Conservation (phyloP, 2,113 vertebrate genomes). For the Trogon melanurus region DNA sequence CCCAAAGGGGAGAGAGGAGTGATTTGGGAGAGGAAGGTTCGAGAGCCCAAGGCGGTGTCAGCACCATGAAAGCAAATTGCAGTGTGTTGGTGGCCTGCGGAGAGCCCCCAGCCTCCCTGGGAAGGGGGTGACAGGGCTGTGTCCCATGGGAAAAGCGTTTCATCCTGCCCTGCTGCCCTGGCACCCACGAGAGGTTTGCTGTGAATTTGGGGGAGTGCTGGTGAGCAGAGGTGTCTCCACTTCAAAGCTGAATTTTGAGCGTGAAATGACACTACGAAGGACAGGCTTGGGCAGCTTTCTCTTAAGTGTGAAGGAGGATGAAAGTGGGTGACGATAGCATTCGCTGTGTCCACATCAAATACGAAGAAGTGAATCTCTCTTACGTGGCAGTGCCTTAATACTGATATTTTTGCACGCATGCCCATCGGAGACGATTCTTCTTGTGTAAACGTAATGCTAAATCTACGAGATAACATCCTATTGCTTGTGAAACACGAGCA, state of each 20-base stretch:
- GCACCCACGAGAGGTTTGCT: fast-evolving
- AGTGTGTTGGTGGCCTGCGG: background rate
- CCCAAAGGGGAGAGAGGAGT: background rate
- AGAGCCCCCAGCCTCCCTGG: background rate
- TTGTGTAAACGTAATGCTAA: background rate
- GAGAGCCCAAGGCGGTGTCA: background rate
- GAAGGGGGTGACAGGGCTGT: background rate
- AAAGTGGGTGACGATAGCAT: background rate
- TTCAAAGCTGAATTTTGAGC: background rate
- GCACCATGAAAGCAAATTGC: background rate
- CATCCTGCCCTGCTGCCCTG: background rate
- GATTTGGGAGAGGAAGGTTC: background rate
- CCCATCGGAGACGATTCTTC: background rate
- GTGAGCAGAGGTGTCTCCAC: background rate
- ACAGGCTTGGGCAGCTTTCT: background rate
- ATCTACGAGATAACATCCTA: background rate
- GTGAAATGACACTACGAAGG: background rate
- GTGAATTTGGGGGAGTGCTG: background rate
- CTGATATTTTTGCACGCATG: background rate
- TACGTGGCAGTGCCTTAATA: background rate
- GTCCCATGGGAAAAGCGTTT: fast-evolving
- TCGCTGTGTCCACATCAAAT: background rate
- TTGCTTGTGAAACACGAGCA: background rate
- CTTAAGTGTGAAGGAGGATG: background rate
- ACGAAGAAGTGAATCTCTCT: background rate